Percentiles rank a stretch among this genome's conserved stretches.
phyloP scores from a whole-genome alignment of 2,888 invertebrate genomes.

The Stramonita haemastoma region DNA sequence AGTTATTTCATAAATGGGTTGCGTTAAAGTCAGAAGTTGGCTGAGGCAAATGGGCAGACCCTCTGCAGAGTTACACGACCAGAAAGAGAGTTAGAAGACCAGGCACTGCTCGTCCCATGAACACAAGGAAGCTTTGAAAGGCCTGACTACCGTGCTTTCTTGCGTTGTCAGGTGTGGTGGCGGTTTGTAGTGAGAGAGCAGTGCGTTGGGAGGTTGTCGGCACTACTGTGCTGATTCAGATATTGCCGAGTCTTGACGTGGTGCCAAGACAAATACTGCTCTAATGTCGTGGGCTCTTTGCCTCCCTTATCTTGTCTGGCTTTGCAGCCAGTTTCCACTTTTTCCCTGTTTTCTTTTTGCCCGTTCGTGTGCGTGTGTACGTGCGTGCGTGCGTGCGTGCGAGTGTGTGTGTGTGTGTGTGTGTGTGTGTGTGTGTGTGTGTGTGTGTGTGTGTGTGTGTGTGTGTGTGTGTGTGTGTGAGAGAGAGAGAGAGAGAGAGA shows the following conservation, averaged over 20 bases:
- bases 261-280: constrained; percentile 2
- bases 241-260: neutral
- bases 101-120: neutral
- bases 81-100: too few relatives aligned
- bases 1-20: too few relatives aligned
- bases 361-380: neutral
- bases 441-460: neutral
- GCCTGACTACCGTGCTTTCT: constrained; percentile 3
- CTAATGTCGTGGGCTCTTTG: neutral
- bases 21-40: too few relatives aligned
- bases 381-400: neutral
- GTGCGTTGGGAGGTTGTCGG: neutral
- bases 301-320: neutral
- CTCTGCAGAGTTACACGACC: too few relatives aligned
- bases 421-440: neutral
- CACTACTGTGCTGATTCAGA: constrained; percentile 18
- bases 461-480: neutral
- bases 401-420: neutral
- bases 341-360: neutral
- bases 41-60: too few relatives aligned
- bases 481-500: too few relatives aligned
- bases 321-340: neutral
- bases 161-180: constrained; percentile 1
- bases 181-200: neutral
- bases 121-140: neutral